Percentiles rank a stretch among this genome's conserved stretches.
Conservation (phyloP, 2,113 vertebrate species). For the Eclectus roratus region DNA sequence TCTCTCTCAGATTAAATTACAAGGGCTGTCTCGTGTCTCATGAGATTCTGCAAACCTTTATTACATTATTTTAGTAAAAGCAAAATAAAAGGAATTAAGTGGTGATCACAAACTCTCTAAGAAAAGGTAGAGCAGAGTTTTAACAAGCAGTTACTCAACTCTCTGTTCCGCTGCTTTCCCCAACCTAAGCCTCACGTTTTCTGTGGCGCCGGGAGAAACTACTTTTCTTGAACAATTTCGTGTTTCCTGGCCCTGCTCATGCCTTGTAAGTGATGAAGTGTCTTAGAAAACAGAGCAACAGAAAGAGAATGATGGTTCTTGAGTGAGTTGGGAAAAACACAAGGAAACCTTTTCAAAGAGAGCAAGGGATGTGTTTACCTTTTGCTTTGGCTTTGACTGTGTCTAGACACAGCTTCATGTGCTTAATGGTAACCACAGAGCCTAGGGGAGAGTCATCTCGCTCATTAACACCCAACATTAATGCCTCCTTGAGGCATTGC, state of each 20-base stretch:
- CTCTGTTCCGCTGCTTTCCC: not conserved
- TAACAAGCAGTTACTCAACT: not conserved
- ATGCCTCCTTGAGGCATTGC: not conserved
- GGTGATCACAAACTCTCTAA: not conserved
- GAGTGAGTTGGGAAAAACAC: slow-evolving; percentile 24
- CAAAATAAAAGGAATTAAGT: slow-evolving; percentile 49
- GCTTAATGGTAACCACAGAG: not conserved
- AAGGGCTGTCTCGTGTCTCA: slow-evolving; percentile 27
- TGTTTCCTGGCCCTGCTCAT: slow-evolving; percentile 39
- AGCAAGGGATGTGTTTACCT: slow-evolving; percentile 41
- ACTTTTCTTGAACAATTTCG: slow-evolving; percentile 48
- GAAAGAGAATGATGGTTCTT: slow-evolving; percentile 19
- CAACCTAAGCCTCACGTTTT: not conserved
- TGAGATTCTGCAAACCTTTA: slow-evolving; percentile 41
- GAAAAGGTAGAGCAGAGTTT: not conserved
- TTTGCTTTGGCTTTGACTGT: slow-evolving; percentile 13
- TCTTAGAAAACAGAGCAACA: slow-evolving; percentile 49
- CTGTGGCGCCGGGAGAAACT: not conserved
- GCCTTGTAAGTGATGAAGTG: slow-evolving; percentile 54
- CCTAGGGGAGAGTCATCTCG: not conserved
- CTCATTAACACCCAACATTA: not conserved
- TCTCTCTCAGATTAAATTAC: slow-evolving; percentile 57
- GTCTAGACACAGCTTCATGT: slow-evolving; percentile 12
- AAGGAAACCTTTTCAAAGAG: slow-evolving; percentile 37
- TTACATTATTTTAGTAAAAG: slow-evolving; percentile 45